Percentiles rank a stretch among this genome's conserved stretches.
Conservation (phyloP, 1,140 invertebrate species). For the Drosophila littoralis region DNA sequence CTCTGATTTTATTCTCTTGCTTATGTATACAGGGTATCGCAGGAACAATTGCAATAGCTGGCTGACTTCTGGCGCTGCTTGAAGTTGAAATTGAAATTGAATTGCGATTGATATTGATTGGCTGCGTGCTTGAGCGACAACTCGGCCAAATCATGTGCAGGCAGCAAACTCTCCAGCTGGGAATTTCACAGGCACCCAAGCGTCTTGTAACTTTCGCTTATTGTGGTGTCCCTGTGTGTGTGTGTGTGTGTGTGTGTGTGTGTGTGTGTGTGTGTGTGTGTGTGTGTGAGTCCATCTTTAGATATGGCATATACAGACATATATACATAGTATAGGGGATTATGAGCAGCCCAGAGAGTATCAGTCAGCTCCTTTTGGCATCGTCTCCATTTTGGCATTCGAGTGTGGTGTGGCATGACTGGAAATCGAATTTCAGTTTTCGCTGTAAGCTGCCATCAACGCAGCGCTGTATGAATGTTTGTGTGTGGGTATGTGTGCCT, state of each 20-base stretch:
- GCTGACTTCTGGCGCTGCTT: slow-evolving; percentile 67
- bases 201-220: slow-evolving; percentile 72
- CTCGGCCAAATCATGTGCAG: slow-evolving; percentile 71
- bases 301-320: not conserved
- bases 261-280: slow-evolving; percentile 2
- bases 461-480: slow-evolving; percentile 1
- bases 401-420: slow-evolving; percentile 56
- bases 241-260: not conserved
- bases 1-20: no score
- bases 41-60: slow-evolving; percentile 28
- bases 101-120: slow-evolving; percentile 82
- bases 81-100: slow-evolving; percentile 80
- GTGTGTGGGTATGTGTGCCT: slow-evolving; percentile 11
- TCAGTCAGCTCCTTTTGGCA: slow-evolving; percentile 28
- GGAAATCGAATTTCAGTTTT: slow-evolving; percentile 70
- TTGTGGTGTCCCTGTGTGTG: slow-evolving; percentile 47
- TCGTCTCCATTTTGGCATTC: slow-evolving; percentile 34
- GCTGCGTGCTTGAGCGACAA: slow-evolving; percentile 80
- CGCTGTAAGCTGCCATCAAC: slow-evolving; percentile 6
- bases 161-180: slow-evolving; percentile 42
- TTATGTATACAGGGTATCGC: slow-evolving; percentile 15
- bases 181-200: slow-evolving; percentile 50
- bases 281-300: not conserved
- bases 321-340: slow-evolving; percentile 30
- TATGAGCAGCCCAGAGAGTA: slow-evolving; percentile 51